Base-by-base conservation (phyloP, 2,888 invertebrate species). In the Micoletzkya japonica region DNA sequence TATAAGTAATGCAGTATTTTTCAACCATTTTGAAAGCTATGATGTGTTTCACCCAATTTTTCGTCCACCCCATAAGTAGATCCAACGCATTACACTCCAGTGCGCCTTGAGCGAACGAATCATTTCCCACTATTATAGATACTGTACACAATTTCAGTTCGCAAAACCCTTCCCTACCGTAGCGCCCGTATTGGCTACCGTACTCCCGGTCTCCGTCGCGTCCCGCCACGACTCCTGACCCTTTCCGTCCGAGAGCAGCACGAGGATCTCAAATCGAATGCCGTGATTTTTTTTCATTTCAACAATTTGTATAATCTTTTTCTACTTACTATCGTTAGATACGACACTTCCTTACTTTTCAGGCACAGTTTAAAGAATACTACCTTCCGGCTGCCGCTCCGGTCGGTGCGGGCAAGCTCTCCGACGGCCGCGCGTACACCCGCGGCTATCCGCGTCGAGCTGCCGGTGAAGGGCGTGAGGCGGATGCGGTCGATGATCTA, bases 181-280 rank as follows among this genome's bases (percentile, higher is more conserved):
- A 10, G 50, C 34, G 0, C 32, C 32, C 17, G 49, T 63, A 2
- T 30, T 50, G 2, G 24, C n/a, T 4, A 63, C 50, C 26, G 76
- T 76, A 75, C 49, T 72, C 1, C 59, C 70, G 28, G 36, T 39
- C 10, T 32, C 30, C 30, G 44, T 50, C 3, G 68, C 68, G n/a
- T 68, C 68, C 36, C 49, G 0, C 75, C 75, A 75, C 26, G 70
- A 70, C 61, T 81, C 82, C 60, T 82, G 81, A 1, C 81, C 82
- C 59, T 81, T 79, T 2, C 81, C 82, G 67, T 82, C 82, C 17
- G 76, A 77, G 59, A 81, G 75, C 10, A 81, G 61, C 2, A 80
- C 70, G 39, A 82, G 56, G 20, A 80, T 50, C 75, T 76, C 57
- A 37, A 76, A 59, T n/a, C 28, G 17, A 7, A 2, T 7, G 24